A percentile compares a stretch with the other conserved stretches of the same genome.
phyloP scores from a whole-genome alignment of 1,140 invertebrate species.

The Patella vulgata region DNA sequence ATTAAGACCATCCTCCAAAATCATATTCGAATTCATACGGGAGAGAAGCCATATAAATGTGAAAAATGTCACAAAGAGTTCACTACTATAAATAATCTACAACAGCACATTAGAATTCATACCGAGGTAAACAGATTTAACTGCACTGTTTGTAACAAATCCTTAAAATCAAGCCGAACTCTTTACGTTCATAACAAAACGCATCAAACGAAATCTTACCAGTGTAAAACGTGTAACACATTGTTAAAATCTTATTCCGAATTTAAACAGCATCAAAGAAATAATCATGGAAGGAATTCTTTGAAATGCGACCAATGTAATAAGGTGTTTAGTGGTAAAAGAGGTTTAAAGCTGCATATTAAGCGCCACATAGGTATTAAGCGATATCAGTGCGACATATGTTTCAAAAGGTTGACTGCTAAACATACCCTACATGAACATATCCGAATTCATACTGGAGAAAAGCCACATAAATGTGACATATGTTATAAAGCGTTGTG shows the following conservation, averaged over 20 bases:
- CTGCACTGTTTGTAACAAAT: slow-evolving; percentile 8
- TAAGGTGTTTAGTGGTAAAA: slow-evolving; percentile 12
- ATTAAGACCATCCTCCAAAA: too few species aligned
- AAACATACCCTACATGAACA: neutral
- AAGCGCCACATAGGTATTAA: neutral
- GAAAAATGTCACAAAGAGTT: slow-evolving; percentile 5
- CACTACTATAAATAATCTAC: neutral
- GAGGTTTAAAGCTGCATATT: slow-evolving; percentile 13
- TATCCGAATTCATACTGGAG: slow-evolving; percentile 19
- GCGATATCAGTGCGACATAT: neutral
- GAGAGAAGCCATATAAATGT: slow-evolving; percentile 14
- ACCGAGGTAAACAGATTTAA: neutral
- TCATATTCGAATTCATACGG: too few species aligned
- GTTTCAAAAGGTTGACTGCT: neutral
- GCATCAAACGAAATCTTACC: slow-evolving; percentile 8
- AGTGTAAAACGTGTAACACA: slow-evolving; percentile 1
- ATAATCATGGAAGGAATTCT: neutral
- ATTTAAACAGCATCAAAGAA: neutral
- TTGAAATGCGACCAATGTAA: slow-evolving; percentile 8
- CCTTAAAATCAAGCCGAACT: slow-evolving; percentile 1
- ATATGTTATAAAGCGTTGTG: slow-evolving; percentile 20
- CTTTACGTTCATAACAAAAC: slow-evolving; percentile 8
- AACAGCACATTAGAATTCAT: slow-evolving; percentile 10
- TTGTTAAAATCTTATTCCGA: neutral
- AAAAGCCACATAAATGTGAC: slow-evolving; percentile 28